Evolutionary conservation across 2,888 invertebrate genomes (phyloP).

Genomic region (Clusia tigrina): DNA sequence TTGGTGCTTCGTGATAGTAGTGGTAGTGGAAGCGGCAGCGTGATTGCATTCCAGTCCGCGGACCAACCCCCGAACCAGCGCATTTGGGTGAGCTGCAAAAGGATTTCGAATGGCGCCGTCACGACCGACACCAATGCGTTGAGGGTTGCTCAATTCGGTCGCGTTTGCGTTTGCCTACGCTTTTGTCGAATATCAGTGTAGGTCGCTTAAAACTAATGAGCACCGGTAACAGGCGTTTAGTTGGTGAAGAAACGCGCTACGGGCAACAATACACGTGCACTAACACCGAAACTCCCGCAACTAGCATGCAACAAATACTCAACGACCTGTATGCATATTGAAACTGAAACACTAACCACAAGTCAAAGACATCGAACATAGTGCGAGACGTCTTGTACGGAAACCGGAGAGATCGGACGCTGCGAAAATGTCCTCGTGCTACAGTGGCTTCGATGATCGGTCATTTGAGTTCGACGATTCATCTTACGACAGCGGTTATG

Average conservation of each 20-base stretch:
- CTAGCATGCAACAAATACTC: slow-evolving; percentile 9
- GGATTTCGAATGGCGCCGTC: slow-evolving; percentile 59
- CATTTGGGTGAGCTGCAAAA: slow-evolving; percentile 31
- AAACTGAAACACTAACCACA: slow-evolving; percentile 20
- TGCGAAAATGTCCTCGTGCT: slow-evolving; percentile 60
- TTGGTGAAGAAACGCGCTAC: slow-evolving; percentile 59
- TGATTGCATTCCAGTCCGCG: slow-evolving; percentile 19
- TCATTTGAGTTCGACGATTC: slow-evolving; percentile 64
- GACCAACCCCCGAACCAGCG: slow-evolving; percentile 53
- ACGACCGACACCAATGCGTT: slow-evolving; percentile 58
- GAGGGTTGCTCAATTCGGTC: slow-evolving; percentile 49
- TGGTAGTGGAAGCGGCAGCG: not conserved
- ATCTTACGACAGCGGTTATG: slow-evolving; percentile 82
- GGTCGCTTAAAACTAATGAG: slow-evolving; percentile 58
- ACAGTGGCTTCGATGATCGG: slow-evolving; percentile 34
- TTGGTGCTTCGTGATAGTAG: slow-evolving; percentile 42
- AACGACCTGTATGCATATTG: not conserved
- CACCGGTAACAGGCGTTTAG: slow-evolving; percentile 56
- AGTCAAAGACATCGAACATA: not conserved
- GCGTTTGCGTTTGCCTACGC: not conserved
- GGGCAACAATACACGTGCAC: slow-evolving; percentile 40
- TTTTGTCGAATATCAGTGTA: not conserved
- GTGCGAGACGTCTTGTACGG: not conserved
- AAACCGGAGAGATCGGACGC: slow-evolving; percentile 17
- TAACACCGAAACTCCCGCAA: slow-evolving; percentile 14